These are phyloP conservation scores for Laspeyria flexula DNA, from an alignment of 2,888 invertebrate species.

Conservation along the genomic window DNA sequence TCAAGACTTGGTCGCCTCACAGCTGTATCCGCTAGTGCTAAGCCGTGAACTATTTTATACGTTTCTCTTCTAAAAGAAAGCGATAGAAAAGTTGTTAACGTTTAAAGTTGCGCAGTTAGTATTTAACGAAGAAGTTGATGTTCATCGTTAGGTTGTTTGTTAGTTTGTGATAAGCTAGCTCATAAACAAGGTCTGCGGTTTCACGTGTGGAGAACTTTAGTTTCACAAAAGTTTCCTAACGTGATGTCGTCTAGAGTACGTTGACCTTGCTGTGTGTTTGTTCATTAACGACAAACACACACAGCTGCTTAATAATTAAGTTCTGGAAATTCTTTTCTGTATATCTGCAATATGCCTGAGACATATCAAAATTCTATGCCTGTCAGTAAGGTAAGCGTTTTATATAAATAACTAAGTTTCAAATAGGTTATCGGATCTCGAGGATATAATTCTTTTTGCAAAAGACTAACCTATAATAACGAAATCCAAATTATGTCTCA, in stretches of 20 bases:
- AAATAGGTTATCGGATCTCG: no score
- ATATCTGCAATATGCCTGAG: no score
- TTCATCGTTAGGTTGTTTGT: background rate
- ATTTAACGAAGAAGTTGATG: slow-evolving; percentile 1
- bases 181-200: background rate
- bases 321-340: no score
- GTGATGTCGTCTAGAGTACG: background rate
- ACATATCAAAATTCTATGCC: no score
- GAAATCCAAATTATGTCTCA: no score
- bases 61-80: slow-evolving; percentile 11
- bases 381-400: no score
- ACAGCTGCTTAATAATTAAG: no score
- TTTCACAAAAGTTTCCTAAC: background rate
- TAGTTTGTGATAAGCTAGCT: slow-evolving; percentile 4
- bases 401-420: no score
- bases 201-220: background rate
- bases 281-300: no score
- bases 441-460: no score
- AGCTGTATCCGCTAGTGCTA: background rate
- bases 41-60: slow-evolving; percentile 2
- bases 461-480: no score
- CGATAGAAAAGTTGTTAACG: slow-evolving; percentile 13
- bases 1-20: no score
- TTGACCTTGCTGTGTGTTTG: background rate
- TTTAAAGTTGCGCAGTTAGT: slow-evolving; percentile 4